These are phyloP conservation scores for Acleris laterana DNA, from an alignment of 2,888 invertebrate genomes.

Conservation along the genomic window DNA sequence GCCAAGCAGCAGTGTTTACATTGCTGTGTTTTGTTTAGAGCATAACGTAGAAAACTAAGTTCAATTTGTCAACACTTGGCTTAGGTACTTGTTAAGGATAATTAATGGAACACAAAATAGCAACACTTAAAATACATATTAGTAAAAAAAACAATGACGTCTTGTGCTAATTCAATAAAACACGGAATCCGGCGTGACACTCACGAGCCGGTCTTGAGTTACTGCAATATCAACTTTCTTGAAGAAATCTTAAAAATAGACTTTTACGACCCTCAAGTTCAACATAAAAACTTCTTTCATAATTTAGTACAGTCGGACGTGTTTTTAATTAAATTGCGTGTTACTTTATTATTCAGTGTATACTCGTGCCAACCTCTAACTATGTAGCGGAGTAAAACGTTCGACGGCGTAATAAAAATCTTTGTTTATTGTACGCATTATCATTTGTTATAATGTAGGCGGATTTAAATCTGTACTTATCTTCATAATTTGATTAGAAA, in stretches of 20 bases:
- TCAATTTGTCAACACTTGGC: too few species aligned
- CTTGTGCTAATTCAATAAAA: constrained; percentile 29
- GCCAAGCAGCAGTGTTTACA: too few species aligned
- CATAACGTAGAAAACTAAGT: too few species aligned
- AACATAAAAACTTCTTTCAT: constrained; percentile 35
- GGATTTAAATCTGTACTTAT: constrained; percentile 18
- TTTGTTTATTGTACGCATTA: constrained; percentile 31
- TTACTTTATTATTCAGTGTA: constrained; percentile 30
- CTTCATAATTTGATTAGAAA: constrained; percentile 13
- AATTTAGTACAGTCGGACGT: constrained; percentile 36
- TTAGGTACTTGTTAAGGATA: too few species aligned
- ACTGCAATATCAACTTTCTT: constrained; percentile 32
- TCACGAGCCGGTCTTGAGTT: constrained; percentile 25
- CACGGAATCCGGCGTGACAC: constrained; percentile 27
- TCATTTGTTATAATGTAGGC: constrained; percentile 34
- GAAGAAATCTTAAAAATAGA: constrained; percentile 31
- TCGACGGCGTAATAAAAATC: constrained; percentile 34
- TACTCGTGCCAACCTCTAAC: constrained; percentile 30
- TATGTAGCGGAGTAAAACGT: constrained; percentile 30
- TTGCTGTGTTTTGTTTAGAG: too few species aligned
- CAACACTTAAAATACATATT: background rate
- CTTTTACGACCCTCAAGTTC: constrained; percentile 33
- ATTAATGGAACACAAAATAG: too few species aligned
- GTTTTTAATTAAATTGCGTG: constrained; percentile 34
- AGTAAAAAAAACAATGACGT: constrained; percentile 7